phyloP scores from a whole-genome alignment of 2,113 vertebrate genomes.

The Galeopterus variegatus region DNA sequence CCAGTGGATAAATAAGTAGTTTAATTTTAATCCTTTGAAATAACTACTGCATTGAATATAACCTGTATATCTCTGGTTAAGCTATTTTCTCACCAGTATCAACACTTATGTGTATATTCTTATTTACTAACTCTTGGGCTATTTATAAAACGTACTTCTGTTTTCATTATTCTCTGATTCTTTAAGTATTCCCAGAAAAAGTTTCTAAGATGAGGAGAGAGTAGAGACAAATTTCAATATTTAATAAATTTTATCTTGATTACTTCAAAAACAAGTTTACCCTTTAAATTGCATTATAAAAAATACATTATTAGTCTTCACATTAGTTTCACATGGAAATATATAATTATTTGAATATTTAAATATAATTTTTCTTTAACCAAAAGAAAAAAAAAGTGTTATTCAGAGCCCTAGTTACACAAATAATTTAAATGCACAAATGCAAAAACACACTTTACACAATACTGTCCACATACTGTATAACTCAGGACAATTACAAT shows the following conservation, averaged over 20 bases:
- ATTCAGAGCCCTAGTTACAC: conserved; percentile 73
- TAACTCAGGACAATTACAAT: conserved; percentile 83
- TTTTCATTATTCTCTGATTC: conserved; percentile 67
- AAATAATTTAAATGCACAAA: conserved; percentile 83
- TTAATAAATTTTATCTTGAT: conserved; percentile 77
- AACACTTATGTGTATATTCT: conserved; percentile 62
- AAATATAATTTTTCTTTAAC: conserved; percentile 87
- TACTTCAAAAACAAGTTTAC: conserved; percentile 80
- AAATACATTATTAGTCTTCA: conserved; percentile 84
- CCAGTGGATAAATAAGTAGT: conserved; percentile 21
- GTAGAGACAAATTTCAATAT: conserved; percentile 75
- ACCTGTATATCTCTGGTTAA: conserved; percentile 73
- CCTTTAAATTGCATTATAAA: conserved; percentile 82
- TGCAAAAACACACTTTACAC: conserved; percentile 83
- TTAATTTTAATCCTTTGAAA: conserved; percentile 63
- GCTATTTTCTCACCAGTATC: conserved; percentile 67
- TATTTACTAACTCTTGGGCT: conserved; percentile 69
- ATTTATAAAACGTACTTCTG: conserved; percentile 74
- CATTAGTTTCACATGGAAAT: conserved; percentile 85
- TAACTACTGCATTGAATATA: conserved; percentile 55
- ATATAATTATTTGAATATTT: conserved; percentile 86
- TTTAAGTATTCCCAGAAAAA: conserved; percentile 80
- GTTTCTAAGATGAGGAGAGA: conserved; percentile 77
- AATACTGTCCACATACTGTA: conserved; percentile 76
- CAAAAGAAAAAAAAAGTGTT: conserved; percentile 85